phyloP scores from a whole-genome alignment of 2,888 invertebrate species.

The Rosalia funebris region DNA sequence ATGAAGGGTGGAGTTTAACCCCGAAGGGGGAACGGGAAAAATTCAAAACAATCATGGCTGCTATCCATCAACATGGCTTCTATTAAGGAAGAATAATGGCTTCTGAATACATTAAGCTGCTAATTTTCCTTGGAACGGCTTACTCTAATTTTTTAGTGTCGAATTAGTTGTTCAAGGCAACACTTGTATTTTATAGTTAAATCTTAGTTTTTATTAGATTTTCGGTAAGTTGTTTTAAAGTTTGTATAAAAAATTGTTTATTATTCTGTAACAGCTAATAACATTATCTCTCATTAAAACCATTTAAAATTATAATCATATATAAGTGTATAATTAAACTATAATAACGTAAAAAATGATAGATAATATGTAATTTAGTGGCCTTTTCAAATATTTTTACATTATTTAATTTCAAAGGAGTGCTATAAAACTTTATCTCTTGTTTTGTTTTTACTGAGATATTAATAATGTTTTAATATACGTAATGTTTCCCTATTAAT shows the following conservation, averaged over 20 bases:
- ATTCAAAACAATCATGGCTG: conserved; percentile 70
- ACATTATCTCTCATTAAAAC: conserved; percentile 11
- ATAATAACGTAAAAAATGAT: not conserved
- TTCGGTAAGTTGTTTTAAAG: not conserved
- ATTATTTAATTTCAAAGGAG: conserved; percentile 10
- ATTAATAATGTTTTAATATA: not conserved
- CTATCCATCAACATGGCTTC: conserved; percentile 70
- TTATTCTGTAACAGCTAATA: too few relatives aligned
- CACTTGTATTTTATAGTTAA: not conserved
- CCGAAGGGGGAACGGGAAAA: conserved; percentile 58
- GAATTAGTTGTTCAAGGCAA: not conserved
- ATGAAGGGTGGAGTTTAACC: conserved; percentile 69
- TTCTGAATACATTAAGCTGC: conserved; percentile 39
- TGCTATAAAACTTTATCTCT: conserved; percentile 1
- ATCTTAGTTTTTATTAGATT: not conserved
- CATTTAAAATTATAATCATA: not conserved
- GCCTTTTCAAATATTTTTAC: conserved; percentile 4
- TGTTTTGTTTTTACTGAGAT: not conserved
- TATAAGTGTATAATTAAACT: conserved; percentile 1
- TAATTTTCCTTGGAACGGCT: conserved; percentile 14
- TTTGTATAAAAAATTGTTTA: too few relatives aligned
- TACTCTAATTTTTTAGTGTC: conserved; percentile 9
- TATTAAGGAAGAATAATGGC: conserved; percentile 49
- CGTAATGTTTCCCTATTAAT: conserved; percentile 13
- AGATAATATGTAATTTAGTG: not conserved